Evolutionary conservation across 2,113 vertebrate genomes (phyloP).

Genomic region (Taxidea taxus): DNA sequence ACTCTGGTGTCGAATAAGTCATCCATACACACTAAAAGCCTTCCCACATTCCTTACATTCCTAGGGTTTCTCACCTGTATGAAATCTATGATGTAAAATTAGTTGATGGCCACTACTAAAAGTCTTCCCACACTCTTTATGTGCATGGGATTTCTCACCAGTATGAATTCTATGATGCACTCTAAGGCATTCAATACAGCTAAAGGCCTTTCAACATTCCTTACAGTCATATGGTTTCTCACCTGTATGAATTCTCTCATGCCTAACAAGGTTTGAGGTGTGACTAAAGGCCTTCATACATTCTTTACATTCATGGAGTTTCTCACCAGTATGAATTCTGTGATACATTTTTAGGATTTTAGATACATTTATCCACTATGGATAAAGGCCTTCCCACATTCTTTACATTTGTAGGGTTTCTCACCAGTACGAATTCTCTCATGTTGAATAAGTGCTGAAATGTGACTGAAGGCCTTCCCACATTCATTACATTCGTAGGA

Average conservation of each 20-base stretch:
- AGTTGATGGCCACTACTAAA: background rate
- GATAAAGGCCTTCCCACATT: constrained; percentile 40
- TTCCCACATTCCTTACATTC: background rate
- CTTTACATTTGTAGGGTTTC: background rate
- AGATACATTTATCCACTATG: too few species aligned
- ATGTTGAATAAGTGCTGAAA: constrained; percentile 22
- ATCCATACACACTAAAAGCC: background rate
- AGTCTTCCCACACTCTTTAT: background rate
- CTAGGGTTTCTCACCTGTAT: background rate
- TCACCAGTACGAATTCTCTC: background rate
- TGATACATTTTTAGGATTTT: background rate
- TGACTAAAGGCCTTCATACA: background rate
- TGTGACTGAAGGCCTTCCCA: background rate
- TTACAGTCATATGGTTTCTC: background rate
- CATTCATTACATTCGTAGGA: background rate
- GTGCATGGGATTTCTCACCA: background rate
- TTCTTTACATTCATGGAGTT: background rate
- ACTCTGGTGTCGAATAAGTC: background rate
- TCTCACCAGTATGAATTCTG: constrained; percentile 4
- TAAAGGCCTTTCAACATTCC: background rate
- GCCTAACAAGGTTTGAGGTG: background rate
- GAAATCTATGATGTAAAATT: background rate
- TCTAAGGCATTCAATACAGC: background rate
- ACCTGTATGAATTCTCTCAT: background rate
- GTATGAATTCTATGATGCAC: background rate